Evolutionary conservation across 2,888 invertebrate genomes (phyloP).

Genomic region (Muscina levida): DNA sequence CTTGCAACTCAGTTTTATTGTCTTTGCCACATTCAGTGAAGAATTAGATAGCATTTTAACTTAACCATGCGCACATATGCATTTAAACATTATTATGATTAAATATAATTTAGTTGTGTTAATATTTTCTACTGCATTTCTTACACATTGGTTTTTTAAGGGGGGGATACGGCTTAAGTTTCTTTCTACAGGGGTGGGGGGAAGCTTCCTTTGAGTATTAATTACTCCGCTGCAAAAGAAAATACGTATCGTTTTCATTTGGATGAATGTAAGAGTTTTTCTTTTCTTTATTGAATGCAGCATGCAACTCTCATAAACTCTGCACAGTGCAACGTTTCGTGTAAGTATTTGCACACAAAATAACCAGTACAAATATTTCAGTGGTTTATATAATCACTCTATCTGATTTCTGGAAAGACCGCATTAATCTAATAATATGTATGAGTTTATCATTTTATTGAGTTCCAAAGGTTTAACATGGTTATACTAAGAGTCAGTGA

Average conservation of each 20-base stretch:
- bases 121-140: conserved; percentile 50
- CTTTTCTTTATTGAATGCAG: conserved; percentile 18
- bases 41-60: conserved; percentile 14
- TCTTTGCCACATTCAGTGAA: conserved; percentile 67
- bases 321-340: too few relatives aligned
- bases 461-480: too few relatives aligned
- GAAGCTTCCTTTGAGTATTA: conserved; percentile 49
- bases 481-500: too few relatives aligned
- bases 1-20: conserved; percentile 80
- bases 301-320: not conserved
- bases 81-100: conserved; percentile 55
- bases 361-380: too few relatives aligned
- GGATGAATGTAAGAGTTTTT: conserved; percentile 43
- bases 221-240: conserved; percentile 53
- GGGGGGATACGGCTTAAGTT: conserved; percentile 8
- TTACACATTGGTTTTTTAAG: conserved; percentile 33
- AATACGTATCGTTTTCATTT: conserved; percentile 62
- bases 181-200: conserved; percentile 35
- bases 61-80: conserved; percentile 37
- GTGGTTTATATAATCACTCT: too few relatives aligned
- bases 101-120: conserved; percentile 56
- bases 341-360: too few relatives aligned
- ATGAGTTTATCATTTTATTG: too few relatives aligned
- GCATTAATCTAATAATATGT: too few relatives aligned
- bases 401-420: too few relatives aligned